phyloP scores from a whole-genome alignment of 1,140 invertebrate genomes.

The Scaptomyza montana region DNA sequence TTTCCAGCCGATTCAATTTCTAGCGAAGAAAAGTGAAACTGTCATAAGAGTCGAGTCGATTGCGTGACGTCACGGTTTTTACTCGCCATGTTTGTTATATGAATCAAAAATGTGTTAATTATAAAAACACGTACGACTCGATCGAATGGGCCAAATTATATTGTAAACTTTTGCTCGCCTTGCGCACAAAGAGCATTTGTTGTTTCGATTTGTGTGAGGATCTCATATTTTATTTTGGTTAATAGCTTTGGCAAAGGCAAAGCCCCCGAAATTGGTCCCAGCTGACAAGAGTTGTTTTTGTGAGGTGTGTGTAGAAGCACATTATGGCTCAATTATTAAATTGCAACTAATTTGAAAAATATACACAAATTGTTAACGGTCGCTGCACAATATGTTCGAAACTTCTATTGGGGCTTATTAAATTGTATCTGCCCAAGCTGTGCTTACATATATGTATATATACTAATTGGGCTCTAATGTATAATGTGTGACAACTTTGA shows the following conservation, averaged over 20 bases:
- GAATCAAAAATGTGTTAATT: slow-evolving; percentile 69
- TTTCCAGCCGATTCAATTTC: slow-evolving; percentile 53
- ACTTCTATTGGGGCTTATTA: not conserved
- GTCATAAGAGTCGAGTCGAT: not conserved
- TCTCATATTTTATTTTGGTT: slow-evolving; percentile 44
- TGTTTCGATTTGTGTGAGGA: slow-evolving; percentile 17
- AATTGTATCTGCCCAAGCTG: slow-evolving; percentile 19
- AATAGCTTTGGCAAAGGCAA: slow-evolving; percentile 57
- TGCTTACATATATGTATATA: not conserved
- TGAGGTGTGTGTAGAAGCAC: slow-evolving; percentile 1
- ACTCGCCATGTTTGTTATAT: slow-evolving; percentile 51
- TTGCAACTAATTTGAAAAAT: slow-evolving; percentile 63
- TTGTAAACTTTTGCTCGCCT: slow-evolving; percentile 60
- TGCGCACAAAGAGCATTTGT: slow-evolving; percentile 21
- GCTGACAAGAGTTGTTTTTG: slow-evolving; percentile 33
- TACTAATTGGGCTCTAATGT: slow-evolving; percentile 40
- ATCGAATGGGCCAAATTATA: slow-evolving; percentile 42
- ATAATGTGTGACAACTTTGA: slow-evolving; percentile 46
- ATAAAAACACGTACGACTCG: slow-evolving; percentile 47
- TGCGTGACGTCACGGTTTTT: not conserved
- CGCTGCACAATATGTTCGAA: not conserved
- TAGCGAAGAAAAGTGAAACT: slow-evolving; percentile 69
- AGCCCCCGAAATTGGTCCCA: slow-evolving; percentile 17
- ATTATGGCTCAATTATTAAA: slow-evolving; percentile 78
- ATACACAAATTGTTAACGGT: slow-evolving; percentile 29